Percentiles rank a stretch among this genome's conserved stretches.
Evolutionary conservation across 2,888 invertebrate species (phyloP).

Genomic region (Drosophila meridionalis): DNA sequence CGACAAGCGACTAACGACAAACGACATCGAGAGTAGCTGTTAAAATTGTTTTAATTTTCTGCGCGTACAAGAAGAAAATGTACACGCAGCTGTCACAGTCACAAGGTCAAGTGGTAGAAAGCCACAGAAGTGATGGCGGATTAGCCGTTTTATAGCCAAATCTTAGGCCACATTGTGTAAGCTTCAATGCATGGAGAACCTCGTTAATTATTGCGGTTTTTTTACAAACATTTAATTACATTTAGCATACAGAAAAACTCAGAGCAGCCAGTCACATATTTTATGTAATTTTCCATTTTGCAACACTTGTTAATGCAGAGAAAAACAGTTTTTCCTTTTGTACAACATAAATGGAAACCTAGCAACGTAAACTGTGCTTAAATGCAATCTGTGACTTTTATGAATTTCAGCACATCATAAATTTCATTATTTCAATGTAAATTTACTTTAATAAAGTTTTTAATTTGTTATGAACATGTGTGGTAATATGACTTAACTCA

Average conservation of each 20-base stretch:
- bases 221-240: not conserved
- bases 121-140: slow-evolving; percentile 20
- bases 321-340: not conserved
- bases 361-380: not conserved
- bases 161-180: not conserved
- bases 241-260: not conserved
- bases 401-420: not conserved
- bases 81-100: slow-evolving; percentile 44
- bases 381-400: not conserved
- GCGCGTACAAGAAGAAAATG: slow-evolving; percentile 50
- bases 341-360: not conserved
- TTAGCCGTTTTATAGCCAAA: slow-evolving; percentile 35
- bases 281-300: not conserved
- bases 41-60: slow-evolving; percentile 82
- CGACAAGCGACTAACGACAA: slow-evolving; percentile 14
- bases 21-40: slow-evolving; percentile 71
- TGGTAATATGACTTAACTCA: not conserved
- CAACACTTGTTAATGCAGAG: not conserved
- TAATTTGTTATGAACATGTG: not conserved
- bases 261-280: not conserved
- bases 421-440: not conserved
- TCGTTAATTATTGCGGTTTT: not conserved
- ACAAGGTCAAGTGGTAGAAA: slow-evolving; percentile 26
- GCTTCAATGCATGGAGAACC: not conserved
- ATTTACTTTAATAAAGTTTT: not conserved